Evolutionary conservation across 2,888 invertebrate species (phyloP), one percentile per base, ranked within the genome.

Genomic region (Trichogramma evanescens): DNA sequence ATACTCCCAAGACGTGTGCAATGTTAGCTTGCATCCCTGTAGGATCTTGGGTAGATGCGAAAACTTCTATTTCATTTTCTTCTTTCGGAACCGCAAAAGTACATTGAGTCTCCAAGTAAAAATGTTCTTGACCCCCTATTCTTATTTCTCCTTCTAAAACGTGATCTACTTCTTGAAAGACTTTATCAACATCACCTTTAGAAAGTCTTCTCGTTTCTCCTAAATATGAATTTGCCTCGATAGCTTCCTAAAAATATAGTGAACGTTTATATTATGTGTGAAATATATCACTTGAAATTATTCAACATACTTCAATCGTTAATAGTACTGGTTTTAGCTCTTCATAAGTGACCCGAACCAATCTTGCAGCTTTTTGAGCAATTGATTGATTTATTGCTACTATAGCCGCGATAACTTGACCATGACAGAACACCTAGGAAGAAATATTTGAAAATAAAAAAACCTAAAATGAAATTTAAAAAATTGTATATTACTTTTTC

Each of bases 101-200:
- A 1, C 84, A 84, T 65, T 90, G 86, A 0, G 95, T 91, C 79
- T 96, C 96, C 70, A 96, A 80, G 79, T 95, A 96, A 78, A 95
- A 95, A 76, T 96, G 96, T 75, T 95, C 95, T 78, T 96, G 95
- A 0, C 91, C 93, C n/a, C 93, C 93, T 71, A 90, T 87, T 59
- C 87, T 80, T 52, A 86, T 81, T 65, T 88, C 84, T 0, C 92
- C 91, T 78, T 89, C 87, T 41, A 93, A 74, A 8, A 89, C 77
- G 72, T 88, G 83, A 50, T 88, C 86, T 13, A 88, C 83, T 64
- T 83, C 80, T 54, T 80, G 76, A 68, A 93, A 86, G 0, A 82
- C 87, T 58, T 79, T 71, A 9, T 86, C 84, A 3, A 88, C 81
- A 73, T 92, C 83, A 1, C 93, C 90, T 69, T 79, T 82, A 46